Evolutionary conservation across 2,797 vertebrate species (phyloP).

Genomic region (Muscicapa comitata): DNA sequence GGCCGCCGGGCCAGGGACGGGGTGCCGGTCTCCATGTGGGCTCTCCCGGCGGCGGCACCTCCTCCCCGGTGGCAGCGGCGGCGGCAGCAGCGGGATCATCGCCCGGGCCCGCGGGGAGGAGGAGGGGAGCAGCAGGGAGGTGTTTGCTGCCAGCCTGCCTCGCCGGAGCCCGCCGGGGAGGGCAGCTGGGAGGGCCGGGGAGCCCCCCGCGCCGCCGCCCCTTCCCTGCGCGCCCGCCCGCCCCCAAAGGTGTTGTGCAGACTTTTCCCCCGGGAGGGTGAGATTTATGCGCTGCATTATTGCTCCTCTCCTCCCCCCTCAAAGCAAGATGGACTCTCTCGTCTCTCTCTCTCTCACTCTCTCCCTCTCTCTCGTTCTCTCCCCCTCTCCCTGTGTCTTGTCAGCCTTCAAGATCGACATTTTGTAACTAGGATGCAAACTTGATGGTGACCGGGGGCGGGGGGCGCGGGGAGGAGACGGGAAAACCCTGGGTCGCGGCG

Average conservation of each 20-base stretch:
- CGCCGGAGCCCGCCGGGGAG: conserved; percentile 60
- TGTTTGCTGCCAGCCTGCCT: conserved; percentile 63
- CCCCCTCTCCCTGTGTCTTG: conserved; percentile 82
- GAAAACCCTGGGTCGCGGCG: conserved; percentile 40
- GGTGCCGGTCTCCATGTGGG: conserved; percentile 62
- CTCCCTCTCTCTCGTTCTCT: conserved; percentile 48
- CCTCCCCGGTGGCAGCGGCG: conserved; percentile 64
- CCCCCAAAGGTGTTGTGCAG: conserved; percentile 74
- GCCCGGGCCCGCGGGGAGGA: conserved; percentile 72
- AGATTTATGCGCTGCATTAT: conserved; percentile 83
- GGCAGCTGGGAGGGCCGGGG: conserved; percentile 22
- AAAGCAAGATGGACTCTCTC: conserved; percentile 98
- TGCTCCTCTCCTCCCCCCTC: conserved; percentile 77
- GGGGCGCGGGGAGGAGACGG: background rate
- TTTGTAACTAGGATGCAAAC: conserved; percentile 88
- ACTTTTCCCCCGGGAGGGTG: conserved; percentile 80
- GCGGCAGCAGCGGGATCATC: conserved; percentile 73
- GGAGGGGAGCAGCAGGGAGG: conserved; percentile 70
- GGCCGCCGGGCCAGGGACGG: conserved; percentile 2
- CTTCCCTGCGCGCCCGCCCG: conserved; percentile 23
- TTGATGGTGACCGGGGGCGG: conserved; percentile 73
- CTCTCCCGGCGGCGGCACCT: conserved; percentile 50
- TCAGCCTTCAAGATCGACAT: conserved; percentile 90
- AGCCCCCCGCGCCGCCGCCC: conserved; percentile 2
- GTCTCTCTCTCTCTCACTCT: conserved; percentile 61